Evolutionary conservation across 2,888 invertebrate species (phyloP).

Genomic region (Leptopterna dolabrata): DNA sequence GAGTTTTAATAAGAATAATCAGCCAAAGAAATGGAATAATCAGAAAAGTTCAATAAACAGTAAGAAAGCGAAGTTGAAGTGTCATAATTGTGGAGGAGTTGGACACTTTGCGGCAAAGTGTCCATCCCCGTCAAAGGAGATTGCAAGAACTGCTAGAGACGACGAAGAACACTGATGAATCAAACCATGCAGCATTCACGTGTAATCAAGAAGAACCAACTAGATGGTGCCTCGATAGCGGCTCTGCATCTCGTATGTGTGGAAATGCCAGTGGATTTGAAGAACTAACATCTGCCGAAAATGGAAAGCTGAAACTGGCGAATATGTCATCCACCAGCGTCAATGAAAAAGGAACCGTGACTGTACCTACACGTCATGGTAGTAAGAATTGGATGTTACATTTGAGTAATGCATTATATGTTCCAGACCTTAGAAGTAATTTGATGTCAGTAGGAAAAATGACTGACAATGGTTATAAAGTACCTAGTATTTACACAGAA

Average conservation of each 20-base stretch:
- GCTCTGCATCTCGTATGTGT: neutral
- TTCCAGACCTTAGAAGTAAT: constrained; percentile 35
- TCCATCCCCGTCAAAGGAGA: neutral
- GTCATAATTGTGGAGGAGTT: neutral
- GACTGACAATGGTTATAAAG: constrained; percentile 35
- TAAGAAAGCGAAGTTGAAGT: neutral
- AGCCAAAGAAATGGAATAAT: neutral
- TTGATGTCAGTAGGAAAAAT: constrained; percentile 27
- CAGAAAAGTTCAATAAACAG: neutral
- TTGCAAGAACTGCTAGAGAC: neutral
- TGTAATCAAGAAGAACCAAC: neutral
- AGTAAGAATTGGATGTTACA: neutral
- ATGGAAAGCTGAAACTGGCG: neutral
- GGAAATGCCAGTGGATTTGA: neutral
- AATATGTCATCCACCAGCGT: neutral
- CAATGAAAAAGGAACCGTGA: neutral
- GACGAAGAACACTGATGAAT: neutral
- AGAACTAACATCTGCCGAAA: neutral
- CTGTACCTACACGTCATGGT: neutral
- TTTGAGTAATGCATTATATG: constrained; percentile 13
- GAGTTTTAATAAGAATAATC: neutral
- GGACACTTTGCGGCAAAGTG: constrained; percentile 1
- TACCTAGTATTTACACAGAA: constrained; percentile 32
- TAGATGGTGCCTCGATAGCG: constrained; percentile 31
- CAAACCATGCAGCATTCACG: neutral